Conservation (phyloP, 2,797 vertebrate species). For the Sebastes alutus region DNA sequence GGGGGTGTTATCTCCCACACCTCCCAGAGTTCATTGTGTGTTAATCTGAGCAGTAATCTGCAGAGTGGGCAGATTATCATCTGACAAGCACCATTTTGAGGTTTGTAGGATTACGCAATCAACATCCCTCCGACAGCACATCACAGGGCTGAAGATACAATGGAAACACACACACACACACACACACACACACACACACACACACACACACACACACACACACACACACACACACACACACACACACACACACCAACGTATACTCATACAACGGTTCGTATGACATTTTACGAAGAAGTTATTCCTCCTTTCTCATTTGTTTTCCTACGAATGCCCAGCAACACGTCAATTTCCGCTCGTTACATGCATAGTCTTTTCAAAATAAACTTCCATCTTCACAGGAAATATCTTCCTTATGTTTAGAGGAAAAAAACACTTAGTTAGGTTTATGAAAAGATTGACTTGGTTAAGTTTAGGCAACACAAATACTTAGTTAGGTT, state of each 20-base stretch:
- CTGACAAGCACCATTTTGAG: slow-evolving; percentile 63
- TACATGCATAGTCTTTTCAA: no score
- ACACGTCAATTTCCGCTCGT: no score
- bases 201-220: no score
- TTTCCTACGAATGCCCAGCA: no score
- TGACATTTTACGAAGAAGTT: no score
- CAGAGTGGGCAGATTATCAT: slow-evolving; percentile 72
- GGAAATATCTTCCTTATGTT: no score
- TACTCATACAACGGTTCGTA: neutral
- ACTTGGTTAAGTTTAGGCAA: no score
- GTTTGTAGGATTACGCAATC: slow-evolving; percentile 69
- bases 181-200: neutral
- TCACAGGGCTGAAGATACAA: slow-evolving; percentile 39
- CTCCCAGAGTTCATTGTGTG: slow-evolving; percentile 49
- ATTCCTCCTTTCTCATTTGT: no score
- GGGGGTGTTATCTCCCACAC: slow-evolving; percentile 60
- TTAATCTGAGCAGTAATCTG: slow-evolving; percentile 75
- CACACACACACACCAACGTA: neutral
- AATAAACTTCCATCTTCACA: no score
- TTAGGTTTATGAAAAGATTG: no score
- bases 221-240: slow-evolving; percentile 4
- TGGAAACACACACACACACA: slow-evolving; percentile 16
- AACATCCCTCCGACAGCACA: slow-evolving; percentile 44
- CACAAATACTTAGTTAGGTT: no score
- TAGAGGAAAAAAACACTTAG: no score